Percentiles rank a stretch among this genome's conserved stretches.
These are phyloP conservation scores for Phrynosoma platyrhinos DNA, from an alignment of 2,113 vertebrate genomes.

Conservation along the genomic window DNA sequence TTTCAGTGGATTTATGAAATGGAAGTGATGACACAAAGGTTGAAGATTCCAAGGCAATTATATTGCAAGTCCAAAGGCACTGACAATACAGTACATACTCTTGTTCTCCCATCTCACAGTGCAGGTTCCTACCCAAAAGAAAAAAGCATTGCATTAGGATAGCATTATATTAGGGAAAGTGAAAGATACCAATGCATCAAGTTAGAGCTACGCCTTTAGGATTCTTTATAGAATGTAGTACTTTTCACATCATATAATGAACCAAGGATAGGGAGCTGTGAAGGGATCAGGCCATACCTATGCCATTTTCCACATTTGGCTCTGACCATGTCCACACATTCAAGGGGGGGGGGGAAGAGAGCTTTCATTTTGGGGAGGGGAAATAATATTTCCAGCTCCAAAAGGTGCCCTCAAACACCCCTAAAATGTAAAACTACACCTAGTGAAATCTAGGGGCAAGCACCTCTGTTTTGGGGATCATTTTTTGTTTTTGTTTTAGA, in stretches of 20 bases:
- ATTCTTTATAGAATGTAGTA: neutral
- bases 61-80: conserved; percentile 89
- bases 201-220: neutral
- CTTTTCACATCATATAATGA: neutral
- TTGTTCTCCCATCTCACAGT: conserved; percentile 95
- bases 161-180: neutral
- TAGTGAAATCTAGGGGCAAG: too few relatives aligned
- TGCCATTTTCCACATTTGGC: too few relatives aligned
- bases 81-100: conserved; percentile 94
- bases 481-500: too few relatives aligned
- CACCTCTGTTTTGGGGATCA: too few relatives aligned
- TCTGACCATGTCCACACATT: too few relatives aligned
- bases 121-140: conserved; percentile 84
- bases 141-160: conserved; percentile 1
- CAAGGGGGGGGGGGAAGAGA: too few relatives aligned
- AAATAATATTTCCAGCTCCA: too few relatives aligned
- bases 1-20: conserved; percentile 46
- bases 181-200: neutral
- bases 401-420: too few relatives aligned
- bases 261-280: too few relatives aligned
- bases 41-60: conserved; percentile 69
- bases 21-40: conserved; percentile 38
- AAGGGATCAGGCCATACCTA: too few relatives aligned
- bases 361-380: too few relatives aligned
- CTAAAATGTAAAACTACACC: too few relatives aligned